Evolutionary conservation across 2,113 vertebrate species (phyloP), one percentile per base, ranked within the genome.

Genomic region (Coryphaenoides rupestris): DNA sequence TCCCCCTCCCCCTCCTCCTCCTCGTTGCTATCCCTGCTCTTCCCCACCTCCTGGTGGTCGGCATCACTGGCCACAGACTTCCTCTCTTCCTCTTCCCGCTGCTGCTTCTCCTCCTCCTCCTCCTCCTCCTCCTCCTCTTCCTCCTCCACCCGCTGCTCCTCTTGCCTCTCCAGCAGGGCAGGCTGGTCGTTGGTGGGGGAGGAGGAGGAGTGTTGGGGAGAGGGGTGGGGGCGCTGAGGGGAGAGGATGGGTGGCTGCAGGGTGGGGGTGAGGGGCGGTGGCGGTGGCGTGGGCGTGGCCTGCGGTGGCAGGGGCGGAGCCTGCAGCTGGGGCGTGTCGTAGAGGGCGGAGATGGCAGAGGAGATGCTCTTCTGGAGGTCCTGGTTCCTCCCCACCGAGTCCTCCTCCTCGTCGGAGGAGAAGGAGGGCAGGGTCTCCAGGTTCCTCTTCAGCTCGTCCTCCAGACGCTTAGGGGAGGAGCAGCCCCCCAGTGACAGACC

Each of bases 331-430:
- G 92, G 91, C 0, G 94, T 95, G 70, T 97, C 95, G 0, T 97
- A 94, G 3, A 97, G 90, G 33, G 95, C 95, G 0, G 95, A 97
- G 75, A 97, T 97, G 65, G 95, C 95, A 0, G 94, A 96, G 19
- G 94, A 95, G 69, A 97, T 97, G 88, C 95, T 95, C 78, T 96
- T 96, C 84, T 97, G 95, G 21, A 97, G 91, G 75, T 97, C 95
- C 80, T 96, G 92, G 81, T 97, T 97, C 87, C 96, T 96, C 70
- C 94, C 93, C 0, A 97, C 95, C 0, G 94, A 97, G 78, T 97
- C 95, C 59, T 97, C 95, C 59, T 97, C 95, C 77, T 97, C 95
- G 0, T 96, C 95, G 0, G 94, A 96, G 1, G 94, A 96, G 80
- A 97, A 97, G 0, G 95, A 97, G 0, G 95, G 95, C 55, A 97